Evolutionary conservation across 2,797 vertebrate genomes (phyloP).

Genomic region (Arctocebus calabarensis): DNA sequence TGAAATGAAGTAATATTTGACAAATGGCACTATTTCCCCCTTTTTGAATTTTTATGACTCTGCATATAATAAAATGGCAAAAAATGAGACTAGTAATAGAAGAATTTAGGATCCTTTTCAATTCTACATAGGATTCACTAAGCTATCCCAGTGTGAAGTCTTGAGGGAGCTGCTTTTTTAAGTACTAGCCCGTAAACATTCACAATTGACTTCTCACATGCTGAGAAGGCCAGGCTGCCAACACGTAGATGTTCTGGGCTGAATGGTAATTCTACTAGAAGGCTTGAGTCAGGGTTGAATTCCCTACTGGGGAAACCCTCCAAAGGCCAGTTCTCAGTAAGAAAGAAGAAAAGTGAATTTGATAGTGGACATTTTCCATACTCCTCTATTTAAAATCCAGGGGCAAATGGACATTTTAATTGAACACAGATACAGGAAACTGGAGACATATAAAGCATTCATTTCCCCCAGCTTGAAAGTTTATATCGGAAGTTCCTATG

Average conservation of each 20-base stretch:
- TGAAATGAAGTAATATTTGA: background rate
- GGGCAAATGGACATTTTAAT: constrained; percentile 48
- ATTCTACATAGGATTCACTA: background rate
- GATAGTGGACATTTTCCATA: constrained; percentile 57
- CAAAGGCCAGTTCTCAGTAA: constrained; percentile 43
- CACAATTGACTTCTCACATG: background rate
- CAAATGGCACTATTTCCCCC: background rate
- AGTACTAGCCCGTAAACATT: background rate
- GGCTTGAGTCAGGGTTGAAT: background rate
- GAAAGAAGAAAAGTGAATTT: constrained; percentile 56
- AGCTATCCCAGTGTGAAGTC: background rate
- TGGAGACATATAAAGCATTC: constrained; percentile 27
- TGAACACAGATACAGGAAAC: constrained; percentile 57
- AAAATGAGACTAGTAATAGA: background rate
- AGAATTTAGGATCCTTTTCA: background rate
- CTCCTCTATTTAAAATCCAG: constrained; percentile 72
- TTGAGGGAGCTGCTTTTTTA: rapidly evolving
- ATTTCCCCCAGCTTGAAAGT: constrained; percentile 43
- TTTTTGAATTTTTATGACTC: background rate
- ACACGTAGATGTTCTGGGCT: background rate
- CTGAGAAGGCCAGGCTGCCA: background rate
- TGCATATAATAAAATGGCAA: background rate
- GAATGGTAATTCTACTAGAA: background rate
- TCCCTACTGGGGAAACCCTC: background rate
- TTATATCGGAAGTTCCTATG: constrained; percentile 43